Conservation (phyloP, 2,888 invertebrate species). For the Drosophila parthenogenetica region DNA sequence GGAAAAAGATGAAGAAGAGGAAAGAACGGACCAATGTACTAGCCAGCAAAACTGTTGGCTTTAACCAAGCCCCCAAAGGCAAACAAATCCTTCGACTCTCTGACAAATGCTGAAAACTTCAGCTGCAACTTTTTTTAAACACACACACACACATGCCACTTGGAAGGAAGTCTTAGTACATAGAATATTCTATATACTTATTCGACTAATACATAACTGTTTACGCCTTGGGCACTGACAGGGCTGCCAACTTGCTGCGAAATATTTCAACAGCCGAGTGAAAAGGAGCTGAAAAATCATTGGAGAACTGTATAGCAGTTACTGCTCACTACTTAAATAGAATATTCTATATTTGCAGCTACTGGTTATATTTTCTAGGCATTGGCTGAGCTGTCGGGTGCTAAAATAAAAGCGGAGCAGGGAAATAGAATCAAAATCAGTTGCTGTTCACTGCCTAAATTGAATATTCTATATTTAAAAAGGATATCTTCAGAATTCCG, state of each 20-base stretch:
- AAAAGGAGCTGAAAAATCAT: background rate
- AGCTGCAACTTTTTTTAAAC: slow-evolving; percentile 63
- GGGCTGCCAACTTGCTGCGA: slow-evolving; percentile 31
- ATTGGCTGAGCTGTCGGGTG: slow-evolving; percentile 36
- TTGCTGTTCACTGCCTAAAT: background rate
- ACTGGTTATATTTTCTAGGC: background rate
- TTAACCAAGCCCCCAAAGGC: slow-evolving; percentile 65
- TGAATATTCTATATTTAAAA: background rate
- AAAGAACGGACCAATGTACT: slow-evolving; percentile 9
- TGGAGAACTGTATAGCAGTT: background rate
- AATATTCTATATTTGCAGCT: background rate
- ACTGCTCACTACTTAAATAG: background rate
- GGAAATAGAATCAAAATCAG: background rate
- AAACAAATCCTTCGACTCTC: slow-evolving; percentile 79
- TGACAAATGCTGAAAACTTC: slow-evolving; percentile 78
- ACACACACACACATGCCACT: slow-evolving; percentile 22
- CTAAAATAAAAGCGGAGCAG: background rate
- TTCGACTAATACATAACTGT: slow-evolving; percentile 22
- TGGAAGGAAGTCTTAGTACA: slow-evolving; percentile 30
- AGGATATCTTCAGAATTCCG: background rate
- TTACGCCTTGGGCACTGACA: slow-evolving; percentile 16
- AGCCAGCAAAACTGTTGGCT: slow-evolving; percentile 61
- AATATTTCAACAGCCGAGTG: slow-evolving; percentile 8
- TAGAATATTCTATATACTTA: slow-evolving; percentile 37
- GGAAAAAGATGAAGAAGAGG: too few relatives aligned